phyloP scores from a whole-genome alignment of 2,797 vertebrate species.

The Cirrhinus mrigala region DNA sequence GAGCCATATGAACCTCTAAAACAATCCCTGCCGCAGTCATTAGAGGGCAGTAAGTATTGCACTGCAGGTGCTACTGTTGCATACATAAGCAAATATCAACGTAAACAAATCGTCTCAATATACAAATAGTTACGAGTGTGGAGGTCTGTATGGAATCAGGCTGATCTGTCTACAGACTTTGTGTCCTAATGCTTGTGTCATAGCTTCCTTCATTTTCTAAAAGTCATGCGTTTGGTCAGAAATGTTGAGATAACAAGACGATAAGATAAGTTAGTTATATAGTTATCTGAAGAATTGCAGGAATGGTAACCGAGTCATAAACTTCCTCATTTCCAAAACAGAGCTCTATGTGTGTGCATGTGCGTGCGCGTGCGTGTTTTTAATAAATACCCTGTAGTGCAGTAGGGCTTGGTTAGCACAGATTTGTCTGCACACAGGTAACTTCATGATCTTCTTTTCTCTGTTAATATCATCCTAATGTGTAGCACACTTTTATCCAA shows the following conservation, averaged over 20 bases:
- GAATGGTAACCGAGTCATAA: neutral
- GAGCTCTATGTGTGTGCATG: neutral
- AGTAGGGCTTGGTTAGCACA: neutral
- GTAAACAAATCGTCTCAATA: neutral
- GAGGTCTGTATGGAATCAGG: too few relatives aligned
- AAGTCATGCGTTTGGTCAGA: neutral
- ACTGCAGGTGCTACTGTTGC: neutral
- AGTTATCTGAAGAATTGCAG: neutral
- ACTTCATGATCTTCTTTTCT: neutral
- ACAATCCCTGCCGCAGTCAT: neutral
- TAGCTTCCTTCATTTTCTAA: neutral
- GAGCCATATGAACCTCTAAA: neutral
- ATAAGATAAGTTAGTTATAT: neutral
- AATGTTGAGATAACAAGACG: neutral
- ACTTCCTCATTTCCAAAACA: slow-evolving; percentile 14
- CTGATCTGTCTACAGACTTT: neutral
- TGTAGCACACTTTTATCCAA: neutral
- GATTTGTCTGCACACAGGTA: slow-evolving; percentile 25
- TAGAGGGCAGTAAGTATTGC: neutral
- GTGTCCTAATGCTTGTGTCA: neutral
- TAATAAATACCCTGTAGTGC: neutral
- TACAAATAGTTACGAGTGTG: neutral
- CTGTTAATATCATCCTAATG: neutral
- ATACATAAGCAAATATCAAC: neutral
- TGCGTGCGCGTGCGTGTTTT: neutral